These are phyloP conservation scores for Conopomorpha cramerella DNA, from an alignment of 1,140 invertebrate genomes.

Conservation along the genomic window DNA sequence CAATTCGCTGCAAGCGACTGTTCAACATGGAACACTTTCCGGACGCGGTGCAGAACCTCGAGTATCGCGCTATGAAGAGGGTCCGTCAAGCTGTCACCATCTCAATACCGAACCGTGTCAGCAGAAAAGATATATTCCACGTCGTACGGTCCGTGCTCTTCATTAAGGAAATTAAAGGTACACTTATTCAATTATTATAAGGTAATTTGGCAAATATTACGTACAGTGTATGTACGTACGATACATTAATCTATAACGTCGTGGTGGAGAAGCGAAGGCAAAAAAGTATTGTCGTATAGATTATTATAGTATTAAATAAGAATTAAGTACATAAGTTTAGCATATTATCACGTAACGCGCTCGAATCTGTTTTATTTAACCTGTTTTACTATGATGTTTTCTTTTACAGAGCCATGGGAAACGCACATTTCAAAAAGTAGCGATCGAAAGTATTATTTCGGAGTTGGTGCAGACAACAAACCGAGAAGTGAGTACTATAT, in stretches of 20 bases:
- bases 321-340: too few relatives aligned
- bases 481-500: constrained; percentile 24
- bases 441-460: constrained; percentile 33
- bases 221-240: too few relatives aligned
- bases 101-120: constrained; percentile 31
- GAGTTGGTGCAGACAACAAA: constrained; percentile 19
- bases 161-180: constrained; percentile 50
- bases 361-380: constrained; percentile 1
- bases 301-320: too few relatives aligned
- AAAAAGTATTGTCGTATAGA: too few relatives aligned
- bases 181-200: too few relatives aligned
- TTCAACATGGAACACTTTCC: constrained; percentile 51
- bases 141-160: constrained; percentile 42
- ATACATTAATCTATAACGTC: too few relatives aligned
- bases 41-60: constrained; percentile 30
- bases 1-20: constrained; percentile 68
- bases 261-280: too few relatives aligned
- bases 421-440: constrained; percentile 33
- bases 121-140: constrained; percentile 36
- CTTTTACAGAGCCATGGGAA: constrained; percentile 45
- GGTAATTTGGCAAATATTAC: too few relatives aligned
- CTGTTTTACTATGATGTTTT: constrained; percentile 2
- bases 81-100: constrained; percentile 30
- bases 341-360: too few relatives aligned
- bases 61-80: constrained; percentile 37